A percentile compares a stretch with the other conserved stretches of the same genome.
These are phyloP conservation scores for Akabosia matsudoensis DNA, from an alignment of 1,140 invertebrate genomes.

Conservation along the genomic window DNA sequence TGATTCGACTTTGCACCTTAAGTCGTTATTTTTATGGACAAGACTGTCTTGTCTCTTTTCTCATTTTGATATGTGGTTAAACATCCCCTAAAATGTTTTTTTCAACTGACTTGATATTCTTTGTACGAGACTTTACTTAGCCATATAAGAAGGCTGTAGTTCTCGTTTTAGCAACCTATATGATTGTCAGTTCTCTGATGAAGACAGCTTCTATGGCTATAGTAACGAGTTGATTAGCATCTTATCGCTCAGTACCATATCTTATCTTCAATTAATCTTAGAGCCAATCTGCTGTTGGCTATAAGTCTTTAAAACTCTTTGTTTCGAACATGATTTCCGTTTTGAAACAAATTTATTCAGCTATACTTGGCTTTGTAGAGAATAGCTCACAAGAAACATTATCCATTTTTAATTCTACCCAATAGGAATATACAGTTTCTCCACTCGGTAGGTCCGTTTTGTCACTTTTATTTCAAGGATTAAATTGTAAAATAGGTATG, in stretches of 20 bases:
- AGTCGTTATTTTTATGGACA: no score
- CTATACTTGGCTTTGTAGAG: no score
- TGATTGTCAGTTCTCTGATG: neutral
- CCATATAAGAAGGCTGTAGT: neutral
- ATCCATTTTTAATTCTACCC: neutral
- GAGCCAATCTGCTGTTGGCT: no score
- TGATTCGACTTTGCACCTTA: no score
- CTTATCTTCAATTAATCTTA: no score
- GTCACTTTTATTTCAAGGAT: neutral
- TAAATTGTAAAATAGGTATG: neutral
- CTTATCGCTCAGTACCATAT: neutral
- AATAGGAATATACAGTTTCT: neutral
- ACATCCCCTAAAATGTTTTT: conserved; percentile 8
- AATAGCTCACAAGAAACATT: no score
- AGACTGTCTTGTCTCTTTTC: no score
- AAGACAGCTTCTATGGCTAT: neutral
- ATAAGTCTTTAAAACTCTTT: no score
- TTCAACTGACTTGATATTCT: neutral
- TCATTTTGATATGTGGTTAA: no score
- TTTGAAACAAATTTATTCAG: neutral
- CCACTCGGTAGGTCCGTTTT: conserved; percentile 5
- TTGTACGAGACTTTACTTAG: neutral
- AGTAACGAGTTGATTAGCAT: conserved; percentile 7
- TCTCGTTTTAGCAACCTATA: neutral
- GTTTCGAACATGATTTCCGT: no score